Evolutionary conservation across 2,113 vertebrate genomes (phyloP).

Genomic region (Fulmarus glacialis): DNA sequence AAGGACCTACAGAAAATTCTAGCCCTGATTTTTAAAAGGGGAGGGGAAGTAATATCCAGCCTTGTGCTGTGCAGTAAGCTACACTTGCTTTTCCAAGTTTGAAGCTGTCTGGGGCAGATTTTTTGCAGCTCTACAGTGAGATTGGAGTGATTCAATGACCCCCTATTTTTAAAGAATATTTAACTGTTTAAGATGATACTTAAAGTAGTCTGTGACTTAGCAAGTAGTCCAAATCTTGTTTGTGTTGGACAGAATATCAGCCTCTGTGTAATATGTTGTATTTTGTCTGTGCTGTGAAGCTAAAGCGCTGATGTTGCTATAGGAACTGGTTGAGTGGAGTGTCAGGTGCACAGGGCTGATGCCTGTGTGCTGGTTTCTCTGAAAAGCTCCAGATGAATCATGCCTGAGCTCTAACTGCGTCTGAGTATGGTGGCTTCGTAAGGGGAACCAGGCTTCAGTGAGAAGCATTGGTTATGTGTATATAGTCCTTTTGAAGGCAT

Average conservation of each 20-base stretch:
- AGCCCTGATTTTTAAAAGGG: background rate
- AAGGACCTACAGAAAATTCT: background rate
- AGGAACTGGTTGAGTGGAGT: background rate
- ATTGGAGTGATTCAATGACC: accelerated
- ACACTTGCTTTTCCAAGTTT: background rate
- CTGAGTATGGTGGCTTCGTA: background rate
- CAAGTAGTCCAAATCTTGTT: background rate
- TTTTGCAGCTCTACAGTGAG: background rate
- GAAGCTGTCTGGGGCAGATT: background rate
- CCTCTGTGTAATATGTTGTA: accelerated
- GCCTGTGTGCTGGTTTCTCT: background rate
- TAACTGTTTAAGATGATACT: background rate
- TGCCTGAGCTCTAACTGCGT: background rate
- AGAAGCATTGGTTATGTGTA: accelerated
- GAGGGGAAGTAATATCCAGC: background rate
- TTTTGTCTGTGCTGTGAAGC: background rate
- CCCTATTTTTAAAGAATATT: background rate
- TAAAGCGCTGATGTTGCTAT: background rate
- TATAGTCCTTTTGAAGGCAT: background rate
- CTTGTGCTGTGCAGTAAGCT: background rate
- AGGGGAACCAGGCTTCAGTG: background rate
- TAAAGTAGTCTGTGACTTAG: background rate
- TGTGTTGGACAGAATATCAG: background rate
- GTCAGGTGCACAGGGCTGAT: background rate
- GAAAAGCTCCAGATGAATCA: background rate